These are phyloP conservation scores for Beroe forskalii DNA, from an alignment of 37 sponge, comb jelly and placozoan genomes.

Conservation along the genomic window DNA sequence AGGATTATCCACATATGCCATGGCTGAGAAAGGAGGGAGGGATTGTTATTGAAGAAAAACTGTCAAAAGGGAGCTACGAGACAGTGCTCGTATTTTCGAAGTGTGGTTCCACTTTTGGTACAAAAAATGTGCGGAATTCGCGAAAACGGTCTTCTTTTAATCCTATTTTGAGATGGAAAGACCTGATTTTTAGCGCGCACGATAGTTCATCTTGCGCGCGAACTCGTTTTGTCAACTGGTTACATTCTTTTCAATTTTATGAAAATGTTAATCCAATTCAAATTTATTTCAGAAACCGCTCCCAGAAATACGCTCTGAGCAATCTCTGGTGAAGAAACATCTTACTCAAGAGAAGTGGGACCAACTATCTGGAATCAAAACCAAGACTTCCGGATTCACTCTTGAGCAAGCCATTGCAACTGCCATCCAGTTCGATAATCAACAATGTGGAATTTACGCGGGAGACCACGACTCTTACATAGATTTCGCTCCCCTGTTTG, in stretches of 20 bases:
- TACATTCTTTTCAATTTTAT: background rate
- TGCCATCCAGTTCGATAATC: conserved; percentile 26
- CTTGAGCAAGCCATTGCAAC: background rate
- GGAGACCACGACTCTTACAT: conserved; percentile 83
- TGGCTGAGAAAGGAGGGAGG: too few relatives aligned
- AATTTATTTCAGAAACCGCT: conserved; percentile 46
- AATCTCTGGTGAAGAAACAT: conserved; percentile 26
- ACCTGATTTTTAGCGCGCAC: background rate
- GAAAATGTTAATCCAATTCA: too few relatives aligned
- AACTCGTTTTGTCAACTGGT: background rate
- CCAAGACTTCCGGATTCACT: conserved; percentile 33
- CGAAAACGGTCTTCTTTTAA: too few relatives aligned
- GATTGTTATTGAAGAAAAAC: too few relatives aligned
- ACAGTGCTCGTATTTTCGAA: too few relatives aligned
- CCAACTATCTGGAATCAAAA: background rate
- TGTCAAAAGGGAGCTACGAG: too few relatives aligned
- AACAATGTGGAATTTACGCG: conserved; percentile 69
- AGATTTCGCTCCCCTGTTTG: conserved; percentile 73
- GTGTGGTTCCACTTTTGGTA: too few relatives aligned
- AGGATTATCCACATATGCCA: too few relatives aligned
- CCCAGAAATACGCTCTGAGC: background rate
- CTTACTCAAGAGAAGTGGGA: conserved; percentile 31
- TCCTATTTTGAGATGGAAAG: too few relatives aligned
- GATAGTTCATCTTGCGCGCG: background rate
- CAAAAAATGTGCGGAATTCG: too few relatives aligned